Conservation (phyloP, 2,888 invertebrate genomes). For the Galeopsomyia nigrocyanea region DNA sequence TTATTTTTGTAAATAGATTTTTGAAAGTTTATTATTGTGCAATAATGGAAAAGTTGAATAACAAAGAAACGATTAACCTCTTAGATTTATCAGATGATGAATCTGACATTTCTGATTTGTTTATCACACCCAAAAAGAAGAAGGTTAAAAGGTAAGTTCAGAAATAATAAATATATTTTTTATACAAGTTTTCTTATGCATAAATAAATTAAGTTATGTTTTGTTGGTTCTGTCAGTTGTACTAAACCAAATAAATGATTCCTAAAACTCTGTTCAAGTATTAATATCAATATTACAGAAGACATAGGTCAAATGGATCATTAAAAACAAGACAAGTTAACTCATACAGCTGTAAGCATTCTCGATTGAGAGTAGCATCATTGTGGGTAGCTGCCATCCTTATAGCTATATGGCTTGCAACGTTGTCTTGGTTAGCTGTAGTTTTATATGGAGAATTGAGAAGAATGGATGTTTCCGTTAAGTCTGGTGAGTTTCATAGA, state of each 20-base stretch:
- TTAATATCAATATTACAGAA: slow-evolving; percentile 51
- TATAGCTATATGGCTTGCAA: slow-evolving; percentile 65
- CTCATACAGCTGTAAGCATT: slow-evolving; percentile 56
- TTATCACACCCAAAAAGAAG: slow-evolving; percentile 73
- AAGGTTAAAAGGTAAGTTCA: slow-evolving; percentile 72
- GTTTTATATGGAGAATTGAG: slow-evolving; percentile 65
- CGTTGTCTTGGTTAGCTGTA: slow-evolving; percentile 65
- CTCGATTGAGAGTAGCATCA: slow-evolving; percentile 56
- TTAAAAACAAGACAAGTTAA: slow-evolving; percentile 52
- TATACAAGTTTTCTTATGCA: neutral
- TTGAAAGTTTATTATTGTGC: slow-evolving; percentile 1
- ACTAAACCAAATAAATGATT: neutral
- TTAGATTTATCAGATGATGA: slow-evolving; percentile 75
- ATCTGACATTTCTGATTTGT: slow-evolving; percentile 74
- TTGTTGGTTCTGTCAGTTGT: too few relatives aligned
- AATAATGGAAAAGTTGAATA: slow-evolving; percentile 64
- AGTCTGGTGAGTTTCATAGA: slow-evolving; percentile 60
- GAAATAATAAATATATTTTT: neutral
- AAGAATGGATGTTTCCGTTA: slow-evolving; percentile 65
- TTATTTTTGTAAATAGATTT: too few relatives aligned
- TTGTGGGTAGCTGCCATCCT: slow-evolving; percentile 62
- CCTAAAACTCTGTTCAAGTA: neutral
- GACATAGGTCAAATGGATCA: slow-evolving; percentile 52
- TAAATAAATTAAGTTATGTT: neutral
- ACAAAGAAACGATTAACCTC: slow-evolving; percentile 77